Conservation (phyloP, 2,888 invertebrate species). For the Aethes cnicana region DNA sequence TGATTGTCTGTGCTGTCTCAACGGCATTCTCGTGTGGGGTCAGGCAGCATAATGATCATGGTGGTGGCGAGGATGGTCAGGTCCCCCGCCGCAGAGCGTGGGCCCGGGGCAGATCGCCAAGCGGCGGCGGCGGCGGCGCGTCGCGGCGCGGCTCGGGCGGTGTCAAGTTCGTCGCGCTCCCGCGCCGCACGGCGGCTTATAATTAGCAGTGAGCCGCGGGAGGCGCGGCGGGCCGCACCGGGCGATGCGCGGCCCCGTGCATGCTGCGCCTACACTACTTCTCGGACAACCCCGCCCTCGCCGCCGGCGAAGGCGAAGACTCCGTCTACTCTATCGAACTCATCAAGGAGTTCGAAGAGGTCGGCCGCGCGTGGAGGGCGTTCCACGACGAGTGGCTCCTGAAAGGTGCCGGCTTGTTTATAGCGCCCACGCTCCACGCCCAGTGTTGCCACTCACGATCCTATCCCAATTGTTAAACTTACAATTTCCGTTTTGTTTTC, state of each 20-base stretch:
- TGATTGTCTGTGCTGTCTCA: no score
- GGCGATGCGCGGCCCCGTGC: constrained; percentile 76
- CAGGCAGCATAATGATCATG: no score
- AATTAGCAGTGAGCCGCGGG: constrained; percentile 80
- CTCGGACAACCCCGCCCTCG: constrained; percentile 89
- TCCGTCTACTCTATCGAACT: constrained; percentile 90
- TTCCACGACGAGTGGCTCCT: constrained; percentile 87
- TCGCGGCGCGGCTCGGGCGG: constrained; percentile 41
- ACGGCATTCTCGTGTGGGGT: no score
- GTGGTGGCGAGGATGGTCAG: constrained; percentile 28
- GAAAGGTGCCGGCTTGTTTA: constrained; percentile 65
- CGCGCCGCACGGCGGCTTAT: constrained; percentile 55
- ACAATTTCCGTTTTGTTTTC: constrained; percentile 13
- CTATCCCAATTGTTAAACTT: no score
- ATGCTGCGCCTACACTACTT: constrained; percentile 93
- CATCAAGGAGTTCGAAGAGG: constrained; percentile 93
- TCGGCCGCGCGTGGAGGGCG: constrained; percentile 89
- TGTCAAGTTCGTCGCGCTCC: constrained; percentile 50
- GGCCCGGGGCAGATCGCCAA: constrained; percentile 51
- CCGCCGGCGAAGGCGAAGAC: constrained; percentile 82
- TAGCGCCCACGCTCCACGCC: constrained; percentile 37
- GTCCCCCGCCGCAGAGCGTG: constrained; percentile 31
- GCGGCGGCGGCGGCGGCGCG: constrained; percentile 40
- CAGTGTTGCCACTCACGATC: constrained; percentile 17
- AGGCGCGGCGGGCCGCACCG: constrained; percentile 77